phyloP scores from a whole-genome alignment of 2,888 invertebrate species.

The Creontiades dilutus region DNA sequence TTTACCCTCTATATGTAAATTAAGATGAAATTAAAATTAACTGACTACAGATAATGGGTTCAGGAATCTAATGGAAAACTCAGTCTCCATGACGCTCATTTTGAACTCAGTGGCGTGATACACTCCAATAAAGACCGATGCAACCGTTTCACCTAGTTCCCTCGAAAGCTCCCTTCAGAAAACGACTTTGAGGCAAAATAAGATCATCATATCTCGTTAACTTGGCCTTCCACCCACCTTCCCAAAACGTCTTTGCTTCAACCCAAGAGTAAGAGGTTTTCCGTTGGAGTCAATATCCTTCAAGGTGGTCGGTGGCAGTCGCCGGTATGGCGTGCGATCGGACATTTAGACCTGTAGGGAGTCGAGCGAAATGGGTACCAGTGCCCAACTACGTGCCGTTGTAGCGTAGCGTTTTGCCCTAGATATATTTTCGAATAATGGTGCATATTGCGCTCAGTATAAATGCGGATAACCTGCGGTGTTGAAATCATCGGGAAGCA shows the following conservation, averaged over 20 bases:
- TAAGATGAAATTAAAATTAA: too few species aligned
- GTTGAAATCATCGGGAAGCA: too few species aligned
- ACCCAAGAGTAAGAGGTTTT: not conserved
- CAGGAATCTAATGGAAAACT: too few species aligned
- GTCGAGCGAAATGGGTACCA: not conserved
- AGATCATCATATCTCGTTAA: constrained; percentile 34
- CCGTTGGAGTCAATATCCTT: not conserved
- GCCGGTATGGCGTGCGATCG: not conserved
- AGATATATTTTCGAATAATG: not conserved
- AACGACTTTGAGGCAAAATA: not conserved
- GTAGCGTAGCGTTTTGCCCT: not conserved
- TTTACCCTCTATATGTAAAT: too few species aligned
- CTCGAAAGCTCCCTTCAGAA: not conserved
- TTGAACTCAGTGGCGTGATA: not conserved
- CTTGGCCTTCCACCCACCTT: not conserved
- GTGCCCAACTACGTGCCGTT: not conserved
- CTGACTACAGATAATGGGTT: too few species aligned
- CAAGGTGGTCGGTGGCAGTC: not conserved
- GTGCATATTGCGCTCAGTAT: not conserved
- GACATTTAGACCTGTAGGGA: not conserved
- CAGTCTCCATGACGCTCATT: not conserved
- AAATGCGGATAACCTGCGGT: not conserved
- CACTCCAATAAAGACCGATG: not conserved
- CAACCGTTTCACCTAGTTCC: constrained; percentile 23
- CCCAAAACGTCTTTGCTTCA: not conserved